A percentile compares a stretch with the other conserved stretches of the same genome.
These are phyloP conservation scores for Platycheirus albimanus DNA, from an alignment of 2,888 invertebrate genomes.

Conservation along the genomic window DNA sequence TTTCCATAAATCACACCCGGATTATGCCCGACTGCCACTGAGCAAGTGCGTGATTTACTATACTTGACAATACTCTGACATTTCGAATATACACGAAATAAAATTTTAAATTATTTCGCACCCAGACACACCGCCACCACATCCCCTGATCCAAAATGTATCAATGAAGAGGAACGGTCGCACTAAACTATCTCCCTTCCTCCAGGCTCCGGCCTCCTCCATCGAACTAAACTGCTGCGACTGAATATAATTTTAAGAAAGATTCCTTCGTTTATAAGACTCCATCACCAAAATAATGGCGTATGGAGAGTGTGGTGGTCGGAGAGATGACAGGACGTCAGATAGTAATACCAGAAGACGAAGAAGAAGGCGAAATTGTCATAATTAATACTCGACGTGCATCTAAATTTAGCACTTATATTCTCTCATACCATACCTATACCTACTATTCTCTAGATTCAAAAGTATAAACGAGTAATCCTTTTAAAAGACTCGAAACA, in stretches of 20 bases:
- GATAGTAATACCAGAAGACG: constrained; percentile 69
- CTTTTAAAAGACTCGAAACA: constrained; percentile 45
- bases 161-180: constrained; percentile 6
- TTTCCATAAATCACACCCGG: constrained; percentile 64
- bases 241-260: constrained; percentile 47
- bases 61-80: constrained; percentile 62
- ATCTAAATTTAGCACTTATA: constrained; percentile 69
- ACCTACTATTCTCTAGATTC: constrained; percentile 51
- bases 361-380: constrained; percentile 66
- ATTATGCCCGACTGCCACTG: constrained; percentile 40
- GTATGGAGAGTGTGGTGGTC: constrained; percentile 36
- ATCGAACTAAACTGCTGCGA: no score
- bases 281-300: constrained; percentile 30
- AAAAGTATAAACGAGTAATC: constrained; percentile 61
- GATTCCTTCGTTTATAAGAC: constrained; percentile 58
- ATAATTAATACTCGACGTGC: constrained; percentile 71
- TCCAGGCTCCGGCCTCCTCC: not conserved
- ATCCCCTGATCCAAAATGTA: no score
- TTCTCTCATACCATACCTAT: constrained; percentile 58
- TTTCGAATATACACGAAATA: constrained; percentile 67
- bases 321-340: constrained; percentile 67
- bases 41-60: constrained; percentile 56
- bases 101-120: constrained; percentile 59
- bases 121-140: constrained; percentile 9
- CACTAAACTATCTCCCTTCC: not conserved